A percentile compares a stretch with the other conserved stretches of the same genome.
Conservation (phyloP, 2,113 vertebrate genomes). For the Takifugu bimaculatus region DNA sequence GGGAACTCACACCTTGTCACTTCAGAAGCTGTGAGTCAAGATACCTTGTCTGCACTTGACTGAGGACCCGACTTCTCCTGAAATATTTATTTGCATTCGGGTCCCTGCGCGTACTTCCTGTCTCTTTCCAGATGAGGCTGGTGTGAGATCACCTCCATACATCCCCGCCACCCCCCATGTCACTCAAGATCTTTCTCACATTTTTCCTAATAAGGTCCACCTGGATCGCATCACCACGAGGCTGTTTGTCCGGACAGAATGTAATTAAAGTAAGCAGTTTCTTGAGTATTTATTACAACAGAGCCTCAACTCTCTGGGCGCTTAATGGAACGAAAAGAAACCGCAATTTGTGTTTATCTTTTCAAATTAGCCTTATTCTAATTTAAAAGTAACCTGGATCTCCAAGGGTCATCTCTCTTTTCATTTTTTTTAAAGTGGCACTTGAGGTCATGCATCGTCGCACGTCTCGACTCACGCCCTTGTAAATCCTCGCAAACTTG, state of each 20-base stretch:
- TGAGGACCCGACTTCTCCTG: slow-evolving; percentile 31
- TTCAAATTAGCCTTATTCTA: slow-evolving; percentile 48
- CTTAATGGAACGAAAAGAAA: slow-evolving; percentile 38
- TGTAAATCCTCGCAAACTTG: slow-evolving; percentile 52
- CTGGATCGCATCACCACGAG: slow-evolving; percentile 59
- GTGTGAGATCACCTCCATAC: slow-evolving; percentile 40
- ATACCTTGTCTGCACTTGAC: slow-evolving; percentile 35
- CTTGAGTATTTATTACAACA: slow-evolving; percentile 55
- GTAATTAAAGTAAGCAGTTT: slow-evolving; percentile 63
- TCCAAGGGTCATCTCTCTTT: slow-evolving; percentile 23
- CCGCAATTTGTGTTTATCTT: slow-evolving; percentile 55
- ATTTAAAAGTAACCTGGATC: slow-evolving; percentile 48
- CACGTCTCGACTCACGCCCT: slow-evolving; percentile 34
- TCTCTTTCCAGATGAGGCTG: slow-evolving; percentile 13
- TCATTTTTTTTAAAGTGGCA: slow-evolving; percentile 29
- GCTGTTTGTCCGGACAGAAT: slow-evolving; percentile 45
- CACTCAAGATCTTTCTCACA: slow-evolving; percentile 43
- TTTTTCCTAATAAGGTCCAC: slow-evolving; percentile 53
- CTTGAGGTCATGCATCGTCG: slow-evolving; percentile 26
- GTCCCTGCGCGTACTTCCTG: slow-evolving; percentile 13
- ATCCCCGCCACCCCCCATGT: slow-evolving; percentile 47
- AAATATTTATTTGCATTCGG: slow-evolving; percentile 61
- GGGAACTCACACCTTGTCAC: slow-evolving; percentile 44
- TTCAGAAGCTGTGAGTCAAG: slow-evolving; percentile 27
- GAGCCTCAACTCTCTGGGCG: slow-evolving; percentile 23